phyloP scores from a whole-genome alignment of 2,797 vertebrate genomes.

The Sebastolobus alascanus region DNA sequence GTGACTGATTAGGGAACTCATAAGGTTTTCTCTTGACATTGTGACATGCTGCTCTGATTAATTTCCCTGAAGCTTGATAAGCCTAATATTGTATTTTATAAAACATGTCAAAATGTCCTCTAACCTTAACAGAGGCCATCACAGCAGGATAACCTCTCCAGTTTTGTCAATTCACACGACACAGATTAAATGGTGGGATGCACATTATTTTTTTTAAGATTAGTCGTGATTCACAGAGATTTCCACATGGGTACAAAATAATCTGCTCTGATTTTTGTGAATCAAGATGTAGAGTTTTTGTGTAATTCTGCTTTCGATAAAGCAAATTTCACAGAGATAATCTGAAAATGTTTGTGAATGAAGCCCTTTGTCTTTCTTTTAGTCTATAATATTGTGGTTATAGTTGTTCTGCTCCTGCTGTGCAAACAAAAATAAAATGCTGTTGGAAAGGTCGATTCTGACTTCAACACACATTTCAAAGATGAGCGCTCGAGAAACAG shows the following conservation, averaged over 20 bases:
- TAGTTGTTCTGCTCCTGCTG: neutral
- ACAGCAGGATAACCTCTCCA: neutral
- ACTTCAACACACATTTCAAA: slow-evolving; percentile 27
- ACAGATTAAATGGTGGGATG: neutral
- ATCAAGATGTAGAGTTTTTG: neutral
- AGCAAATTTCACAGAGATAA: neutral
- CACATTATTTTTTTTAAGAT: neutral
- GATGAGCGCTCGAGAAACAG: neutral
- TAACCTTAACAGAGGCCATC: neutral
- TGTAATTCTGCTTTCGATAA: slow-evolving; percentile 20
- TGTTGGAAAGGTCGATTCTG: slow-evolving; percentile 6
- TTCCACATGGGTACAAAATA: neutral
- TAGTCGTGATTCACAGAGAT: neutral
- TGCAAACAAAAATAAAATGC: slow-evolving; percentile 8
- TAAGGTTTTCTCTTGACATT: neutral
- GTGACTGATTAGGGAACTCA: too few species aligned
- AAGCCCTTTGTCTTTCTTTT: neutral
- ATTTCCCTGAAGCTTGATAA: neutral
- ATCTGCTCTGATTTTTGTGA: neutral
- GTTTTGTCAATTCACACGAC: neutral
- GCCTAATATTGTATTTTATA: neutral
- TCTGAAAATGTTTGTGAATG: neutral
- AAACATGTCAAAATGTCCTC: neutral
- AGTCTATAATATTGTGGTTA: neutral
- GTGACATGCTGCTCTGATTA: neutral